Conservation (phyloP, 1,140 invertebrate species). For the Maniola jurtina region DNA sequence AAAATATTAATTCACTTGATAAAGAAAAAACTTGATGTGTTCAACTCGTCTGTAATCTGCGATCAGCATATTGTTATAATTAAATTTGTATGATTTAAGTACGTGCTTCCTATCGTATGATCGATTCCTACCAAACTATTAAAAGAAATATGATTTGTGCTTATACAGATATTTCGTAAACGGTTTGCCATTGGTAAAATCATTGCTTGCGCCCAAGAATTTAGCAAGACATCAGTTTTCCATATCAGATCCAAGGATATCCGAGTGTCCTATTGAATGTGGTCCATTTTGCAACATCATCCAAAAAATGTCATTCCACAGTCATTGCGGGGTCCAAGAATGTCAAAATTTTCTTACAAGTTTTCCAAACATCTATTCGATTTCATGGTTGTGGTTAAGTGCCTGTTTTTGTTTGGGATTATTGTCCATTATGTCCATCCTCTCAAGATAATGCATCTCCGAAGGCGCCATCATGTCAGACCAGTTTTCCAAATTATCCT, state of each 20-base stretch:
- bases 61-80: too few relatives aligned
- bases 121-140: conserved; percentile 12
- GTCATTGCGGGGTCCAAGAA: neutral
- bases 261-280: too few relatives aligned
- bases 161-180: conserved; percentile 58
- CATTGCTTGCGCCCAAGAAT: conserved; percentile 44
- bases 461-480: neutral
- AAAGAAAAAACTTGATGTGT: neutral
- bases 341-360: neutral
- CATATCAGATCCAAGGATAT: neutral
- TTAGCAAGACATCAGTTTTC: neutral
- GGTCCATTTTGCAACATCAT: neutral
- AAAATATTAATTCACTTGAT: too few relatives aligned
- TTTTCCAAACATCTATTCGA: too few relatives aligned
- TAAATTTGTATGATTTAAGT: neutral
- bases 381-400: neutral
- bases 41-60: too few relatives aligned
- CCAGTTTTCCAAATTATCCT: neutral
- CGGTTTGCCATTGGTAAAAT: conserved; percentile 49
- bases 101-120: conserved; percentile 1
- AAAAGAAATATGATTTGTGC: conserved; percentile 45
- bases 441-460: too few relatives aligned
- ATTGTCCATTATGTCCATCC: neutral
- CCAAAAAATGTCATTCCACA: neutral
- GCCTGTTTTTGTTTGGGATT: neutral